Evolutionary conservation across 2,888 invertebrate genomes (phyloP), one percentile per base, ranked within the genome.

Genomic region (Hirtodrosophila duncani): DNA sequence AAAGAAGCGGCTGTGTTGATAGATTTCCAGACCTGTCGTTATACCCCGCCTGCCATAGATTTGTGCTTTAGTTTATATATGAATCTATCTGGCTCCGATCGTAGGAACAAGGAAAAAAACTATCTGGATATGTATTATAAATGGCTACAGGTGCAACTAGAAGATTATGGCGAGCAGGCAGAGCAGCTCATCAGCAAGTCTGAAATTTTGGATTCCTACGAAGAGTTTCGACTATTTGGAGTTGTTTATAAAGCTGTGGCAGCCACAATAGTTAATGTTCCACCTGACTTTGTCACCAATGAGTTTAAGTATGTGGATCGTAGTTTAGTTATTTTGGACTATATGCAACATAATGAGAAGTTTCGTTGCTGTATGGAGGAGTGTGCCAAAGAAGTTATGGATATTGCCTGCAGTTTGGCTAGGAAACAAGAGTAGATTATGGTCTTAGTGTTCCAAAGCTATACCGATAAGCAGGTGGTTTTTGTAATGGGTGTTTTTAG

Each of bases 11-110:
- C 75, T 3, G 11, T 85, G 1, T 62, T 87, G 1, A 78, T 87
- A 0, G 87, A 87, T 37, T 87, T 70, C 60, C 87, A 87, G 53
- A 84, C 82, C 2, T 80, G 80, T 31, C 79, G 84, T 10, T 85
- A 86, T 50, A 56, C 74, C 30, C 85, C 86, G 0, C 81, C 86
- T 1, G 80, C 83, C 3, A 71, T 83, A 9, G 87, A 87, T 57
- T 63, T 86, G 0, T 57, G 82, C 4, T 77, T 83, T 7, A 64
- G 74, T 4, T 51, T 86, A 8, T 84, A 82, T 45, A 60, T 86
- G 49, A 86, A 84, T 63, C 52, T 83, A 2, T 45, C 53, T n/a
- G n/a, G n/a, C n/a, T n/a, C n/a, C n/a, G n/a, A n/a, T n/a, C n/a
- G n/a, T n/a, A n/a, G n/a, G n/a, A n/a, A n/a, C 1, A 34, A 63